Evolutionary conservation across 1,140 invertebrate species (phyloP).

Genomic region (Mercenaria mercenaria): DNA sequence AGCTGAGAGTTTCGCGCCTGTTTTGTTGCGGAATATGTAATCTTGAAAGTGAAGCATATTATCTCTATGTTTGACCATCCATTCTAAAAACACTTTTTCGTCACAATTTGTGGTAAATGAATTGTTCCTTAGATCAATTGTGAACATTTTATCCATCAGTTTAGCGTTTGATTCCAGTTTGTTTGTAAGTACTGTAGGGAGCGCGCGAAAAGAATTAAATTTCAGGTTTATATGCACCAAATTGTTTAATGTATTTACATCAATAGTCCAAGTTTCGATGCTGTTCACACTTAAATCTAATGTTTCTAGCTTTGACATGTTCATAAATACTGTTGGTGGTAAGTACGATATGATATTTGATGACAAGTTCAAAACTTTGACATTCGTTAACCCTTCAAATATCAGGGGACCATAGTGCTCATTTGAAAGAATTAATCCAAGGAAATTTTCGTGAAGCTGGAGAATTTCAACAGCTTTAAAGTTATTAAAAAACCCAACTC

Average conservation of each 20-base stretch:
- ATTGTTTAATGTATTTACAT: conserved; percentile 8
- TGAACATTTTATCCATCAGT: neutral
- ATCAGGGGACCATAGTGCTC: neutral
- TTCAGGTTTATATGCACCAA: conserved; percentile 8
- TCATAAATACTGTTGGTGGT: neutral
- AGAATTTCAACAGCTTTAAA: conserved; percentile 13
- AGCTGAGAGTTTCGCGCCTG: neutral
- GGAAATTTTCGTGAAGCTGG: conserved; percentile 30
- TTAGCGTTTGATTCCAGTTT: neutral
- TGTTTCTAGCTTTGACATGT: neutral
- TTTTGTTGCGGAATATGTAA: neutral
- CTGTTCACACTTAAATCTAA: conserved; percentile 51
- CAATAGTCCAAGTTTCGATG: neutral
- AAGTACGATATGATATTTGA: conserved; percentile 18
- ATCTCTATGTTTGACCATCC: conserved; percentile 10
- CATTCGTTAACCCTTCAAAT: neutral
- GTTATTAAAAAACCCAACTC: conserved; percentile 15
- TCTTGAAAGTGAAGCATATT: neutral
- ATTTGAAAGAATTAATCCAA: conserved; percentile 18
- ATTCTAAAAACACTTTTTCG: conserved; percentile 22
- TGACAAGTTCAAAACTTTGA: conserved; percentile 51
- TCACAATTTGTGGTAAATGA: conserved; percentile 36
- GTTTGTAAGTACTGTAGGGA: neutral
- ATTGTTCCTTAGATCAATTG: conserved; percentile 51
- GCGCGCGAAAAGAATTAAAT: neutral